These are phyloP conservation scores for Morone saxatilis DNA, from an alignment of 2,113 vertebrate genomes.

Conservation along the genomic window DNA sequence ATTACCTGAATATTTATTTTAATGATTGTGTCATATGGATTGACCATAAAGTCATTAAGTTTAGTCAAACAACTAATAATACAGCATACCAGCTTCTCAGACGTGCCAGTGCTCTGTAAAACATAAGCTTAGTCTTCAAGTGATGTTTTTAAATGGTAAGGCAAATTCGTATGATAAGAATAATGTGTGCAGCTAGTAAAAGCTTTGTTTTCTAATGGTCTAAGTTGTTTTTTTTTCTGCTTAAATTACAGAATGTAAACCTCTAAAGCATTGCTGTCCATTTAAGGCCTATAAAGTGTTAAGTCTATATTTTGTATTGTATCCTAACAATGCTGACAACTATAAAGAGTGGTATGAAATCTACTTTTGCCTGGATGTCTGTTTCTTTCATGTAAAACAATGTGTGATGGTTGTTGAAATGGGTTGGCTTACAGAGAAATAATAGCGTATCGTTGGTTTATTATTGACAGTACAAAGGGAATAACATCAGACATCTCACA, in stretches of 20 bases:
- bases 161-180: constrained; percentile 29
- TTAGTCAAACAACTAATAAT: constrained; percentile 18
- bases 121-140: constrained; percentile 15
- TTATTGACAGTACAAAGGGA: background rate
- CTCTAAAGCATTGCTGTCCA: constrained; percentile 32
- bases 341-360: constrained; percentile 59
- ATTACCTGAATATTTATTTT: constrained; percentile 21
- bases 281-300: constrained; percentile 52
- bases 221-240: constrained; percentile 27
- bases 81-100: constrained; percentile 30
- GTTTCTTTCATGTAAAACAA: background rate
- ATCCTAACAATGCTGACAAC: constrained; percentile 36
- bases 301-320: constrained; percentile 74
- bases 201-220: constrained; percentile 45
- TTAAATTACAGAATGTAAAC: constrained; percentile 43
- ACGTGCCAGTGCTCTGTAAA: constrained; percentile 26
- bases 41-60: background rate
- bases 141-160: constrained; percentile 44
- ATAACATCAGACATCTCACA: background rate
- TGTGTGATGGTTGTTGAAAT: background rate
- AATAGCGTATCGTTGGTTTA: background rate
- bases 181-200: constrained; percentile 31
- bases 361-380: constrained; percentile 20
- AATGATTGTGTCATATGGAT: constrained; percentile 19
- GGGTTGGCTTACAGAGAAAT: background rate